A percentile compares a stretch with the other conserved stretches of the same genome.
phyloP scores from a whole-genome alignment of 2,113 vertebrate genomes.

The Rattus rattus region DNA sequence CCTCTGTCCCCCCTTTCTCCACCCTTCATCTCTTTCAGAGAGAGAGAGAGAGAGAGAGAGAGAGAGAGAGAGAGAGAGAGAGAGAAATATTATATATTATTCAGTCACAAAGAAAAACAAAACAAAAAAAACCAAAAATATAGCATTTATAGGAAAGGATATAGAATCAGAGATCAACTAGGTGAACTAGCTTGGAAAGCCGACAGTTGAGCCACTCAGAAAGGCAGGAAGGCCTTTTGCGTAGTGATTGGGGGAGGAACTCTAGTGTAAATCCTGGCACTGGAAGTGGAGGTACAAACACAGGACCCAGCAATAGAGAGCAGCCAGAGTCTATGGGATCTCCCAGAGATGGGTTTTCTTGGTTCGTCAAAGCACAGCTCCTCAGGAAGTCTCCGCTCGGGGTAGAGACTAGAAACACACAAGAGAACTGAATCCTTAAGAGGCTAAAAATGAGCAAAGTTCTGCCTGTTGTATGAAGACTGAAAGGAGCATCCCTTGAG shows the following conservation, averaged over 20 bases:
- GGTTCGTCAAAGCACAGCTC: neutral
- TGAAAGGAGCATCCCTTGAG: neutral
- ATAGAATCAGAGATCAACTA: neutral
- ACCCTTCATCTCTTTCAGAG: neutral
- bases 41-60: too few species aligned
- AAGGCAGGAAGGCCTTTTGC: neutral
- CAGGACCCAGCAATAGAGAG: neutral
- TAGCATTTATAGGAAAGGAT: neutral
- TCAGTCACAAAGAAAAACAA: neutral
- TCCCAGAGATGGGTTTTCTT: neutral
- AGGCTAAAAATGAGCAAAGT: neutral
- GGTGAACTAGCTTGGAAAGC: neutral
- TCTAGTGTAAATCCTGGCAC: neutral
- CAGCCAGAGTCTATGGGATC: neutral
- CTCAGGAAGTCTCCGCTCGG: neutral
- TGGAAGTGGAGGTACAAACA: neutral
- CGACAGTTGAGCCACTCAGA: neutral
- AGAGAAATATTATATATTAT: neutral
- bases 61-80: too few species aligned
- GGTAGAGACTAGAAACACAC: neutral
- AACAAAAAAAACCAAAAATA: too few species aligned
- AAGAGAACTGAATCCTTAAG: too few species aligned
- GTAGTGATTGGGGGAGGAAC: neutral
- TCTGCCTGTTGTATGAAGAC: neutral
- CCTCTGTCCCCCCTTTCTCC: too few species aligned